These are phyloP conservation scores for pig (Sus scrofa) DNA, from an alignment of 2,113 vertebrate genomes.

Conservation along the genomic window DNA sequence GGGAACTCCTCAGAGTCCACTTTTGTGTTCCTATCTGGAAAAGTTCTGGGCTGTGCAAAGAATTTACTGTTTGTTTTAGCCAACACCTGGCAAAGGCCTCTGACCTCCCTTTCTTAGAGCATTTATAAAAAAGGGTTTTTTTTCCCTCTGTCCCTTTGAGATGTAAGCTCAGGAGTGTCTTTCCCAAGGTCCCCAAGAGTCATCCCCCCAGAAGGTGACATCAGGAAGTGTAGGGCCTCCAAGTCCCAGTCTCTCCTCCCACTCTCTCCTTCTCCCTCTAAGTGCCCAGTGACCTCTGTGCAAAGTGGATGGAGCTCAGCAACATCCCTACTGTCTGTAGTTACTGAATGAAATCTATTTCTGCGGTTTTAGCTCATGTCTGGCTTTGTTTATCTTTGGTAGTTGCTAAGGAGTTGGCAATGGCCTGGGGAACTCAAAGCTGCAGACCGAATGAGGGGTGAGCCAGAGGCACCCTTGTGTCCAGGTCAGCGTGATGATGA, in stretches of 20 bases:
- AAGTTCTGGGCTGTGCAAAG: not conserved
- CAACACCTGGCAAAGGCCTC: not conserved
- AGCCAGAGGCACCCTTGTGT: not conserved
- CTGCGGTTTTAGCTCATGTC: not conserved
- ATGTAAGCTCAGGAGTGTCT: not conserved
- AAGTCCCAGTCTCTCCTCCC: not conserved
- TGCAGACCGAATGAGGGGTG: fast-evolving
- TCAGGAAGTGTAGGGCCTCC: not conserved
- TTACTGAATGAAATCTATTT: not conserved
- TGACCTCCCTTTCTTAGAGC: not conserved
- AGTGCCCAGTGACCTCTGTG: not conserved
- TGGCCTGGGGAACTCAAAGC: not conserved
- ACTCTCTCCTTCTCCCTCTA: not conserved
- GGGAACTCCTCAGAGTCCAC: no score
- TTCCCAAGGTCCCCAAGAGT: not conserved
- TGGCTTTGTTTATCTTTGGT: not conserved
- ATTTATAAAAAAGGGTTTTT: not conserved
- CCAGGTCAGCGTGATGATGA: not conserved
- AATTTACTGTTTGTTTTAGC: not conserved
- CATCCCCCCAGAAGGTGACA: not conserved
- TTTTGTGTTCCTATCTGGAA: not conserved
- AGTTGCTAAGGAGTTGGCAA: not conserved
- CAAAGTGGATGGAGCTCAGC: not conserved
- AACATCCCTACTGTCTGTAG: not conserved
- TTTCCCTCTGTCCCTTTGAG: not conserved